phyloP scores from a whole-genome alignment of 2,113 vertebrate species.

The Ivindomyrus marchei region DNA sequence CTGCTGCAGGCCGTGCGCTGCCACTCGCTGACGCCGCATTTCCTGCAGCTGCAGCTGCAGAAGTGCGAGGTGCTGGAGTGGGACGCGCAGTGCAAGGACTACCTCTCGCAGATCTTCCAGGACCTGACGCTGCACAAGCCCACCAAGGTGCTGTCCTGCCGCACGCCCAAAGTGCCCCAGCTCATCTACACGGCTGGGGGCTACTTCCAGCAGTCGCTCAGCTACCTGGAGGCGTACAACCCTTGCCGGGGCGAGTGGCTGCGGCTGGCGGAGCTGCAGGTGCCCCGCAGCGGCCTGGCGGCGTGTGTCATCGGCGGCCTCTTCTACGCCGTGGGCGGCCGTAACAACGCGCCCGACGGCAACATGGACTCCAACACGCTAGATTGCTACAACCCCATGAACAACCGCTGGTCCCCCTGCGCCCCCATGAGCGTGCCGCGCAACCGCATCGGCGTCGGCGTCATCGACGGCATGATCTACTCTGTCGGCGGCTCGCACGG shows the following conservation, averaged over 20 bases:
- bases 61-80: slow-evolving; percentile 71
- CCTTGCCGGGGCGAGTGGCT: slow-evolving; percentile 71
- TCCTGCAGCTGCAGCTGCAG: slow-evolving; percentile 86
- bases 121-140: slow-evolving; percentile 88
- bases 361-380: slow-evolving; percentile 83
- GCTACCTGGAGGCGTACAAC: slow-evolving; percentile 79
- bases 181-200: slow-evolving; percentile 86
- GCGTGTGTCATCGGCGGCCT: slow-evolving; percentile 84
- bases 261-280: slow-evolving; percentile 72
- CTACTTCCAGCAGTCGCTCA: slow-evolving; percentile 79
- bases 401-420: slow-evolving; percentile 83
- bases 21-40: slow-evolving; percentile 83
- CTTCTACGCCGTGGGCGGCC: slow-evolving; percentile 80
- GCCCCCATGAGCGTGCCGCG: slow-evolving; percentile 82
- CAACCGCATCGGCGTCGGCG: slow-evolving; percentile 84
- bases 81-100: slow-evolving; percentile 84
- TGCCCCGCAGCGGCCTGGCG: slow-evolving; percentile 81
- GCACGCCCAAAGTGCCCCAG: slow-evolving; percentile 78
- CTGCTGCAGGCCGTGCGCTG: slow-evolving; percentile 88
- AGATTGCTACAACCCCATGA: slow-evolving; percentile 93
- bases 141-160: slow-evolving; percentile 62
- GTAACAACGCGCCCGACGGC: slow-evolving; percentile 84
- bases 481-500: slow-evolving; percentile 86
- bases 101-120: slow-evolving; percentile 82
- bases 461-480: slow-evolving; percentile 87